Evolutionary conservation across 2,888 invertebrate genomes (phyloP).

Genomic region (Aphidius colemani): DNA sequence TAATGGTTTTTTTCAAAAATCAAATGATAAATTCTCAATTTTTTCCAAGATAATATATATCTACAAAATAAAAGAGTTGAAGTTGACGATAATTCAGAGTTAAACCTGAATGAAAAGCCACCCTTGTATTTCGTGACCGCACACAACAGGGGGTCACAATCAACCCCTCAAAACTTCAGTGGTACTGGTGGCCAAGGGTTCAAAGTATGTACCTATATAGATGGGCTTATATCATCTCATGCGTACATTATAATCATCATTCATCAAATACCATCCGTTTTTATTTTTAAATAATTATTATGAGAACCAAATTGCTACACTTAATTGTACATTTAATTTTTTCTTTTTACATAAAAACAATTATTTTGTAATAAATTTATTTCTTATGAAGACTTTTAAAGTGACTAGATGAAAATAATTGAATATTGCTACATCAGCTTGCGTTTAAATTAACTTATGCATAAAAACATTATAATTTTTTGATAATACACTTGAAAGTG

Average conservation of each 20-base stretch:
- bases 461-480: too few relatives aligned
- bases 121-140: constrained; percentile 31
- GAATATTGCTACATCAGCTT: too few relatives aligned
- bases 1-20: too few relatives aligned
- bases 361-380: too few relatives aligned
- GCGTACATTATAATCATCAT: too few relatives aligned
- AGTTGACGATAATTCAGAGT: constrained; percentile 35
- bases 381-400: too few relatives aligned
- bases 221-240: background rate
- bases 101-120: constrained; percentile 35
- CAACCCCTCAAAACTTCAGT: constrained; percentile 11
- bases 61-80: background rate
- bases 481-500: constrained; percentile 21
- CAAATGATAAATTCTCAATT: too few relatives aligned
- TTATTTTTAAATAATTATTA: constrained; percentile 13
- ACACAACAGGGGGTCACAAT: constrained; percentile 27
- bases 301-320: constrained; percentile 16
- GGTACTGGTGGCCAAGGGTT: constrained; percentile 15
- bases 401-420: too few relatives aligned
- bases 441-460: too few relatives aligned
- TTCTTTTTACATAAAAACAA: background rate
- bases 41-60: too few relatives aligned
- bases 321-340: background rate
- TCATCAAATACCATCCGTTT: constrained; percentile 20
- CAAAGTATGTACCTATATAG: constrained; percentile 17